These are phyloP conservation scores for Cyphomyrus discorhynchus DNA, from an alignment of 2,113 vertebrate genomes.

Conservation along the genomic window DNA sequence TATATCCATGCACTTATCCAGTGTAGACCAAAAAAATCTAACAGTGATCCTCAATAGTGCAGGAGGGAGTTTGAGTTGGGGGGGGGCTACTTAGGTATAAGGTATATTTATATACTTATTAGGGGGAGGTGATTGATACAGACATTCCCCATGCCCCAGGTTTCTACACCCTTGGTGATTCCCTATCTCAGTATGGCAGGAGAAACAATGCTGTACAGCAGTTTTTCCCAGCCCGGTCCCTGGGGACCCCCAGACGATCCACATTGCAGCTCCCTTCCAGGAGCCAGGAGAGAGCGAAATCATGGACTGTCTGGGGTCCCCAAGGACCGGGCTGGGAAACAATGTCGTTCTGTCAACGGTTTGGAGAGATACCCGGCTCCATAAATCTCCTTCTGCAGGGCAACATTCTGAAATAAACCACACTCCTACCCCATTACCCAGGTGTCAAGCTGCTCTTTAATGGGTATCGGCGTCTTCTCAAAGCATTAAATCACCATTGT, in stretches of 20 bases:
- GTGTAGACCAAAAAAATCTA: background rate
- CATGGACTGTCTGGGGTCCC: background rate
- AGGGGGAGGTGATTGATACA: too few relatives aligned
- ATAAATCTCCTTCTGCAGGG: background rate
- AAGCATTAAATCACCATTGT: background rate
- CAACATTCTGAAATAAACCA: background rate
- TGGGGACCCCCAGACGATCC: background rate
- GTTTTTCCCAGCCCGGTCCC: background rate
- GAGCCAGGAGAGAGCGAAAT: background rate
- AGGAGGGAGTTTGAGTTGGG: background rate
- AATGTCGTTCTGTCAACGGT: background rate
- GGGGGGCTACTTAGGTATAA: background rate
- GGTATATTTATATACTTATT: background rate
- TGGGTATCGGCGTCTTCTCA: background rate
- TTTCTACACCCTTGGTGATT: background rate
- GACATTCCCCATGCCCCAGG: background rate
- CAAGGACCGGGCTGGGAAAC: background rate
- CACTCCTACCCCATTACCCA: background rate
- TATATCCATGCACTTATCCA: background rate
- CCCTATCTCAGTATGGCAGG: background rate
- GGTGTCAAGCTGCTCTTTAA: background rate
- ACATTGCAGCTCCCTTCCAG: background rate
- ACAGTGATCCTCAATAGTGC: background rate
- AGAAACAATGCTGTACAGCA: background rate
- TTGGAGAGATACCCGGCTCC: background rate